phyloP scores from a whole-genome alignment of 2,113 vertebrate genomes.

The Nicator chloris region DNA sequence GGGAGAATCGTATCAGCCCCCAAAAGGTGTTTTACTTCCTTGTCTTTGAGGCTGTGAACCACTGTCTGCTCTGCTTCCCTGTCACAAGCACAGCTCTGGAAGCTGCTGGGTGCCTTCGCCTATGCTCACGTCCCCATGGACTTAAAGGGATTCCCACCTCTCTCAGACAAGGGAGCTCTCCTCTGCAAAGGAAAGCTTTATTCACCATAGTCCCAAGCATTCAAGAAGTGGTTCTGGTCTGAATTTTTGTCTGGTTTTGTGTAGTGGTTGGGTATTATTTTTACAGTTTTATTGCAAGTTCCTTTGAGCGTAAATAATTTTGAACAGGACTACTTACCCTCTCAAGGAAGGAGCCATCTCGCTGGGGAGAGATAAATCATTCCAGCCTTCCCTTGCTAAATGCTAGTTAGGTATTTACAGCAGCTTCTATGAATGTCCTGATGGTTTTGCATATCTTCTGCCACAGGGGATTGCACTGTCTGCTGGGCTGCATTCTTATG shows the following conservation, averaged over 20 bases:
- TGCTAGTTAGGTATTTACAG: not conserved
- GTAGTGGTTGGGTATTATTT: not conserved
- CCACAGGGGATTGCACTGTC: not conserved
- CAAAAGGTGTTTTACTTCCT: not conserved
- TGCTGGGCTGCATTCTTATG: not conserved
- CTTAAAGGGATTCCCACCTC: not conserved
- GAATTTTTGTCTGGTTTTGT: not conserved
- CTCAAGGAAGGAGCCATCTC: not conserved
- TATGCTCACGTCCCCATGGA: accelerated
- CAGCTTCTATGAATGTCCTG: not conserved
- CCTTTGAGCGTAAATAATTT: not conserved
- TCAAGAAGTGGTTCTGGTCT: not conserved
- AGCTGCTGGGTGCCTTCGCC: not conserved
- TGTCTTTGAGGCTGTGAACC: not conserved
- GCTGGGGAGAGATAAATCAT: not conserved
- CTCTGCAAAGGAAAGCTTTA: not conserved
- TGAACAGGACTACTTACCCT: not conserved
- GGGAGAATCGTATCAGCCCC: accelerated
- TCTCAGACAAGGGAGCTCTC: not conserved
- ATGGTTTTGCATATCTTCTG: not conserved
- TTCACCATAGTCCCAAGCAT: not conserved
- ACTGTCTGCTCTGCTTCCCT: not conserved
- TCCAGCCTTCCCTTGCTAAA: not conserved
- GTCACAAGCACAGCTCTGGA: not conserved
- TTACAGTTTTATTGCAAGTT: not conserved